Percentiles rank a stretch among this genome's conserved stretches.
Evolutionary conservation across 1,140 invertebrate species (phyloP).

Genomic region (Scaptomyza hsui): DNA sequence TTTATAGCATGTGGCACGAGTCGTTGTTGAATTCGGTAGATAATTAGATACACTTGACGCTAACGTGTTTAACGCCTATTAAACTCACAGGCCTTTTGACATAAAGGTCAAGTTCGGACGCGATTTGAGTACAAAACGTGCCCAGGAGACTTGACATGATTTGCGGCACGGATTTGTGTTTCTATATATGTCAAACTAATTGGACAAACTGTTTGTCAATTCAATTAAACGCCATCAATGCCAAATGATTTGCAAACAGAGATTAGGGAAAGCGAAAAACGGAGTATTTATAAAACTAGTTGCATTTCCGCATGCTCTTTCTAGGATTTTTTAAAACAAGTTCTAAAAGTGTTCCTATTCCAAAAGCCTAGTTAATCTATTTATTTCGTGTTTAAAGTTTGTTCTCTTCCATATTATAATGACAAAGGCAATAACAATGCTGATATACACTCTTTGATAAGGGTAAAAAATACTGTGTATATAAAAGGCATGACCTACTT

Average conservation of each 20-base stretch:
- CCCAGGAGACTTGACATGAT: slow-evolving; percentile 42
- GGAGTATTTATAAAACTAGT: neutral
- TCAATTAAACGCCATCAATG: slow-evolving; percentile 59
- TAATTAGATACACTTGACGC: slow-evolving; percentile 53
- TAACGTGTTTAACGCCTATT: slow-evolving; percentile 63
- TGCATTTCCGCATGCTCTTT: neutral
- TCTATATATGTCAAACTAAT: slow-evolving; percentile 51
- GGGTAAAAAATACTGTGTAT: slow-evolving; percentile 6
- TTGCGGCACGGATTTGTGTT: slow-evolving; percentile 28
- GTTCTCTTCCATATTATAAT: too few relatives aligned
- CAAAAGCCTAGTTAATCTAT: too few relatives aligned
- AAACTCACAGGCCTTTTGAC: slow-evolving; percentile 31
- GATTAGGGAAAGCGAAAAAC: slow-evolving; percentile 35
- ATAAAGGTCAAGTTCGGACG: slow-evolving; percentile 44
- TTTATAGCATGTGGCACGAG: slow-evolving; percentile 45
- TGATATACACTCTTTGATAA: neutral
- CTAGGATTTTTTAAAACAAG: neutral
- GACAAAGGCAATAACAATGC: neutral
- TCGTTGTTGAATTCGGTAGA: slow-evolving; percentile 4
- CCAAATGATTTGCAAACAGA: slow-evolving; percentile 70
- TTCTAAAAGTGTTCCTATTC: too few relatives aligned
- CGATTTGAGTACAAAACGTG: slow-evolving; percentile 37
- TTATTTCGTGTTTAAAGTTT: too few relatives aligned
- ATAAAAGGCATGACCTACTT: slow-evolving; percentile 35
- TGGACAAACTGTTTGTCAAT: slow-evolving; percentile 46